Evolutionary conservation across 2,113 vertebrate species (phyloP).

Genomic region (rabbit (Oryctolagus cuniculus)): mOryCun1.1 NC_091436.1:52331501-52332000

Average conservation of each 20-base stretch:
- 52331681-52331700: not conserved
- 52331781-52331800: too few species aligned
- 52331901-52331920: not conserved
- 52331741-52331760: not conserved
- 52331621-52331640: not conserved
- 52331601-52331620: slow-evolving; percentile 45
- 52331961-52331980: not conserved
- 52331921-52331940: not conserved
- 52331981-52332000: not conserved
- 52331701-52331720: slow-evolving; percentile 46
- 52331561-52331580: slow-evolving; percentile 6
- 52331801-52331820: too few species aligned
- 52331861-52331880: slow-evolving; percentile 15
- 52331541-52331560: not conserved
- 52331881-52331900: not conserved
- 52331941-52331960: not conserved
- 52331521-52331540: not conserved
- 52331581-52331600: slow-evolving; percentile 16
- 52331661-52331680: not conserved
- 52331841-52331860: slow-evolving; percentile 13
- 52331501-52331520: not conserved
- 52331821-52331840: not conserved
- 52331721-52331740: slow-evolving; percentile 47
- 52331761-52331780: not conserved
- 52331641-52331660: not conserved